Evolutionary conservation across 2,113 vertebrate genomes (phyloP).

Genomic region (Anolis sagrei): DNA sequence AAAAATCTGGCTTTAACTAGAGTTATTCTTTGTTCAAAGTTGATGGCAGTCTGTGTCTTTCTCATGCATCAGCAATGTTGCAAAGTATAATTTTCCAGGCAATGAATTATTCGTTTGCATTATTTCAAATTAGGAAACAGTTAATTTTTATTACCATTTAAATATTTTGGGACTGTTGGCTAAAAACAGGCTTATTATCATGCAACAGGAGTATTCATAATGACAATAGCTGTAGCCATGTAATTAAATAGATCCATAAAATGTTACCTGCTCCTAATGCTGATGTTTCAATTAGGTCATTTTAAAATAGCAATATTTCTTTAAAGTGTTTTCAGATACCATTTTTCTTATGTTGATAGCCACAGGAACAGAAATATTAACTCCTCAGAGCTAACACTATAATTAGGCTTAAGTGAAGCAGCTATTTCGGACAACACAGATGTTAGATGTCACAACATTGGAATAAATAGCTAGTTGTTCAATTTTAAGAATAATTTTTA

Average conservation of each 20-base stretch:
- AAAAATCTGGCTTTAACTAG: neutral
- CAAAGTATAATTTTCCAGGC: neutral
- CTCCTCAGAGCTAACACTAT: neutral
- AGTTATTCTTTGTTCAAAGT: neutral
- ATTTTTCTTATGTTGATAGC: neutral
- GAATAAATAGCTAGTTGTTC: neutral
- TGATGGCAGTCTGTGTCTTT: neutral
- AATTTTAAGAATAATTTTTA: neutral
- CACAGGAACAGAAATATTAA: neutral
- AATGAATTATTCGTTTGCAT: neutral
- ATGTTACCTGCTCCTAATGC: neutral
- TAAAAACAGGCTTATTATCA: slow-evolving; percentile 10
- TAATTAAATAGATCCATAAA: slow-evolving; percentile 2
- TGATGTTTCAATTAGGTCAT: neutral
- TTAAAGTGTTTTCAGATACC: neutral
- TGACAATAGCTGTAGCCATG: neutral
- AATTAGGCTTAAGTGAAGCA: neutral
- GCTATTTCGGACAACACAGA: neutral
- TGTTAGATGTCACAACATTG: neutral
- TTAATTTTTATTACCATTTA: neutral
- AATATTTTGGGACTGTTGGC: neutral
- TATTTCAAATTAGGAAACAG: neutral
- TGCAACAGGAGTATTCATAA: slow-evolving; percentile 9
- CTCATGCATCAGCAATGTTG: neutral
- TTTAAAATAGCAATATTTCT: slow-evolving; percentile 6